These are phyloP conservation scores for Oryzias dopingdopingensis DNA, from an alignment of 2,797 vertebrate species.

Conservation along the genomic window DNA sequence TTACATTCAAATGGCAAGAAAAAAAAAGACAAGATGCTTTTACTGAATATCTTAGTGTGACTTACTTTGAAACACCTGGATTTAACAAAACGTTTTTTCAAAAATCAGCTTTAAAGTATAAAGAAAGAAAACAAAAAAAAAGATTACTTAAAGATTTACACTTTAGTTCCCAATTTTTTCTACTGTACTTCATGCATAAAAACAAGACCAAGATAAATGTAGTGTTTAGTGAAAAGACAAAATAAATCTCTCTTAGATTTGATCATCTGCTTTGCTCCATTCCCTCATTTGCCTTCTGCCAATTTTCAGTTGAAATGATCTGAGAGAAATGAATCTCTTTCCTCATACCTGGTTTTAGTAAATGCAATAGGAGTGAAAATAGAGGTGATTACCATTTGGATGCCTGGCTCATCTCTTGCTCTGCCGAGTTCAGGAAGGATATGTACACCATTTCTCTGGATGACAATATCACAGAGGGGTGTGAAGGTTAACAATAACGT, in stretches of 20 bases:
- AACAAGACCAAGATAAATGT: conserved; percentile 67
- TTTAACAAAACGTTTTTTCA: conserved; percentile 58
- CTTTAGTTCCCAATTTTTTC: conserved; percentile 27
- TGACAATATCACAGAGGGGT: conserved; percentile 15
- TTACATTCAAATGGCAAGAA: conserved; percentile 5
- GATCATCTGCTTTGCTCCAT: conserved; percentile 54
- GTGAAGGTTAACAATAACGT: conserved; percentile 13
- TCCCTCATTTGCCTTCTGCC: conserved; percentile 50
- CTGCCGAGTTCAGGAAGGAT: conserved; percentile 39
- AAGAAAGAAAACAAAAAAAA: conserved; percentile 71
- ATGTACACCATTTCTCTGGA: conserved; percentile 28
- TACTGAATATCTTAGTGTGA: conserved; percentile 57
- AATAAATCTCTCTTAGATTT: conserved; percentile 60
- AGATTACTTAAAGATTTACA: conserved; percentile 65
- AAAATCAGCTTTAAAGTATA: conserved; percentile 30
- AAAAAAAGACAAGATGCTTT: conserved; percentile 25
- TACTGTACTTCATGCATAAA: conserved; percentile 62
- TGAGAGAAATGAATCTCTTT: conserved; percentile 51
- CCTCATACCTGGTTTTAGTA: conserved; percentile 51
- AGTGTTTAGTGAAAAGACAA: conserved; percentile 67
- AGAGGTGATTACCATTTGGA: conserved; percentile 42
- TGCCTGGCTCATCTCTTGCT: conserved; percentile 34
- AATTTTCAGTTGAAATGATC: conserved; percentile 51
- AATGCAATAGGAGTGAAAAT: conserved; percentile 50
- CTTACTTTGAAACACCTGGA: conserved; percentile 41